Evolutionary conservation across 2,113 vertebrate species (phyloP).

Genomic region (Muntiacus reevesi): DNA sequence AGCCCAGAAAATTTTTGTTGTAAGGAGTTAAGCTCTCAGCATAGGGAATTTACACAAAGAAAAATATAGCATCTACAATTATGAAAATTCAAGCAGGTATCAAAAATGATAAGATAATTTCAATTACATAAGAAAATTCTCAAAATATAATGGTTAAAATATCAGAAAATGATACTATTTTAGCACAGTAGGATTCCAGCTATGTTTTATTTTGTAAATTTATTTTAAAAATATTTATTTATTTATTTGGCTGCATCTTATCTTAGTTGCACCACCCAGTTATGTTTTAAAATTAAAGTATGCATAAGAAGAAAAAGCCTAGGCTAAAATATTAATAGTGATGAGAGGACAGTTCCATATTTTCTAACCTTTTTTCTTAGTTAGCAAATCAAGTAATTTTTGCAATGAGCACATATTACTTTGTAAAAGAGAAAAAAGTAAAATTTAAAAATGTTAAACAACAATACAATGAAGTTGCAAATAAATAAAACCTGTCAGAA

Average conservation of each 20-base stretch:
- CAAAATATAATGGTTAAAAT: background rate
- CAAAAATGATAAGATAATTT: constrained; percentile 12
- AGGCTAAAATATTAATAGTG: background rate
- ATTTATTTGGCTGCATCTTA: background rate
- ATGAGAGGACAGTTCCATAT: background rate
- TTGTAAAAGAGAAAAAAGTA: background rate
- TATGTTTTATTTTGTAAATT: constrained; percentile 37
- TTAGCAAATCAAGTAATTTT: constrained; percentile 41
- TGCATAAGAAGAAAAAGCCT: background rate
- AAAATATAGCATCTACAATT: background rate
- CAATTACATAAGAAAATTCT: background rate
- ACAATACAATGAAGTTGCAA: background rate
- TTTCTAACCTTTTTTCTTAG: background rate
- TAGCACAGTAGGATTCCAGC: background rate
- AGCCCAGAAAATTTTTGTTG: background rate
- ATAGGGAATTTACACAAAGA: background rate
- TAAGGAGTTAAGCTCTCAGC: background rate
- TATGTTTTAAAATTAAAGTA: constrained; percentile 56
- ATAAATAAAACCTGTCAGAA: background rate
- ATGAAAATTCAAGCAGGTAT: background rate
- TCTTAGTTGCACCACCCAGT: background rate
- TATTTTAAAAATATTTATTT: background rate
- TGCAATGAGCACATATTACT: background rate
- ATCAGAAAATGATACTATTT: constrained; percentile 12
- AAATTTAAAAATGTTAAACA: background rate